Conservation (phyloP, 92 coral and sea anemone species). For the Metridium senile region DNA sequence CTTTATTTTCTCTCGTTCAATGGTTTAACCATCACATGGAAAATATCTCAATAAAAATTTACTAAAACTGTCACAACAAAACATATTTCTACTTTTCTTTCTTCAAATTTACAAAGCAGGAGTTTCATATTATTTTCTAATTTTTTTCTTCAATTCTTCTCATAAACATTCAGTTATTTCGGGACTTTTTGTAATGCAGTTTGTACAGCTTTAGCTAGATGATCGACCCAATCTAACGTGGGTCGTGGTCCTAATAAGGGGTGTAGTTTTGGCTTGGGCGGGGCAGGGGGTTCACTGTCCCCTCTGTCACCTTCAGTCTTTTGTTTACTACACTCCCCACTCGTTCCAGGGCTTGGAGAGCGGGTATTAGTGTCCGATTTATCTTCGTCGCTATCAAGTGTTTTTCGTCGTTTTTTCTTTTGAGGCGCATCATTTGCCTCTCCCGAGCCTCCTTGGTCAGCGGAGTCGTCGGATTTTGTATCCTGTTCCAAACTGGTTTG, state of each 20-base stretch:
- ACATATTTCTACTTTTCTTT: background rate
- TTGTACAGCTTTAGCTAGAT: slow-evolving; percentile 74
- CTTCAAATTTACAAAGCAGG: background rate
- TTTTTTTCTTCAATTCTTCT: background rate
- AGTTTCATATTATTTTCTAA: background rate
- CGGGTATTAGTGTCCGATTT: slow-evolving; percentile 9
- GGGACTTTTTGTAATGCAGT: slow-evolving; percentile 69
- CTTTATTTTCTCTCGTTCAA: no score
- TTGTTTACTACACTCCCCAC: slow-evolving; percentile 46
- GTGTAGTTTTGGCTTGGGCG: slow-evolving; percentile 37
- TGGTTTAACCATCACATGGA: background rate
- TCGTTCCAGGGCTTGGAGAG: slow-evolving; percentile 49
- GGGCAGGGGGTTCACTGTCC: background rate
- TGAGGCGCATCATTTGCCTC: slow-evolving; percentile 52
- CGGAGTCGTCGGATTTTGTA: slow-evolving; percentile 19
- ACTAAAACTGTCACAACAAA: background rate
- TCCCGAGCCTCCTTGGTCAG: slow-evolving; percentile 17
- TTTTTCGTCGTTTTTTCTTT: slow-evolving; percentile 59
- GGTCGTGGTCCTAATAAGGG: slow-evolving; percentile 63
- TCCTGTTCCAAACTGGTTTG: slow-evolving; percentile 31
- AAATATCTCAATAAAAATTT: background rate
- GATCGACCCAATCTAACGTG: slow-evolving; percentile 73
- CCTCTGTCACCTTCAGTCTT: slow-evolving; percentile 44
- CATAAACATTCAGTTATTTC: slow-evolving; percentile 11
- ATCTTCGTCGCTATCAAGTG: slow-evolving; percentile 44